Evolutionary conservation across 2,888 invertebrate species (phyloP).

Genomic region (Gastrophysa polygoni): DNA sequence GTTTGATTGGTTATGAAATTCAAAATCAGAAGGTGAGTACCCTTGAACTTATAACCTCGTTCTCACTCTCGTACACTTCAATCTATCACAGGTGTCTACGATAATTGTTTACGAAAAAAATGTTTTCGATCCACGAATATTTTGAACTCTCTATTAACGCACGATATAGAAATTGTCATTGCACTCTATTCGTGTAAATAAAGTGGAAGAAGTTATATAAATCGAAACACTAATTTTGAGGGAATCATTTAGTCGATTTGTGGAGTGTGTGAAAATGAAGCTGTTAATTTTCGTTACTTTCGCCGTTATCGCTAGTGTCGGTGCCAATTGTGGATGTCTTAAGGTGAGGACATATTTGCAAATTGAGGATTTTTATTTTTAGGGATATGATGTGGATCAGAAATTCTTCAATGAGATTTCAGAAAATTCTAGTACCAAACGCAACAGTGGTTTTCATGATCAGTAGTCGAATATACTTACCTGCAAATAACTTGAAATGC

Average conservation of each 20-base stretch:
- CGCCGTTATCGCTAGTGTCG: slow-evolving; percentile 33
- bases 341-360: slow-evolving; percentile 46
- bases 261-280: slow-evolving; percentile 31
- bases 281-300: slow-evolving; percentile 25
- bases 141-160: slow-evolving; percentile 18
- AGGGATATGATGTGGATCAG: no score
- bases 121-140: slow-evolving; percentile 26
- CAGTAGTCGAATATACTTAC: no score
- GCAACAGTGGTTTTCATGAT: no score
- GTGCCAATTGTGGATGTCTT: slow-evolving; percentile 53
- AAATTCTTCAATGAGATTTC: no score
- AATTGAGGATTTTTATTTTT: no score
- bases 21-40: no score
- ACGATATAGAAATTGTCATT: slow-evolving; percentile 25
- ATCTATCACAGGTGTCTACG: background rate
- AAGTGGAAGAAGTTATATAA: slow-evolving; percentile 24
- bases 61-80: background rate
- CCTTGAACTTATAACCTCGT: slow-evolving; percentile 5
- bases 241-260: slow-evolving; percentile 14
- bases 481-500: no score
- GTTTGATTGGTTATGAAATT: no score
- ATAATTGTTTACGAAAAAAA: slow-evolving; percentile 22
- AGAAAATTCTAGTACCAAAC: no score
- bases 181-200: slow-evolving; percentile 32
- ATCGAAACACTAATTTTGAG: slow-evolving; percentile 11